Percentiles rank a stretch among this genome's conserved stretches.
Conservation (phyloP, 2,888 invertebrate species). For the Nymphalis polychloros region DNA sequence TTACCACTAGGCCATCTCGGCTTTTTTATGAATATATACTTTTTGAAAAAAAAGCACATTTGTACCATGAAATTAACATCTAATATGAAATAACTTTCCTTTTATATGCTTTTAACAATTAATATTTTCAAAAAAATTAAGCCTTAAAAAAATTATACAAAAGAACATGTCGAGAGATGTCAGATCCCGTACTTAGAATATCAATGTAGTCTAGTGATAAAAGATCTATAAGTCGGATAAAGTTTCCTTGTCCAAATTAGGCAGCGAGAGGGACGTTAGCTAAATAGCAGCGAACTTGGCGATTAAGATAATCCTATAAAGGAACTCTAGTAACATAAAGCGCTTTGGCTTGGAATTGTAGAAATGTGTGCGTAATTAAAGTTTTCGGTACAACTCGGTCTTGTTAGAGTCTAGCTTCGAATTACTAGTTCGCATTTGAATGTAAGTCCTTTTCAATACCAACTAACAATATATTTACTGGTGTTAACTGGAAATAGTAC, state of each 20-base stretch:
- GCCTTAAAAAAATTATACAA: too few relatives aligned
- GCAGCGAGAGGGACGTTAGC: slow-evolving; percentile 17
- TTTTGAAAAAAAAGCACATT: too few relatives aligned
- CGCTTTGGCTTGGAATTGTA: slow-evolving; percentile 30
- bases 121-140: too few relatives aligned
- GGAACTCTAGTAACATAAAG: slow-evolving; percentile 31
- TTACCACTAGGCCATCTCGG: too few relatives aligned
- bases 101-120: too few relatives aligned
- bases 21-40: too few relatives aligned
- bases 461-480: too few relatives aligned
- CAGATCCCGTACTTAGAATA: background rate
- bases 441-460: slow-evolving; percentile 1
- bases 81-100: too few relatives aligned
- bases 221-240: slow-evolving; percentile 12
- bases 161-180: too few relatives aligned
- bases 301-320: slow-evolving; percentile 35
- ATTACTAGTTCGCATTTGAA: slow-evolving; percentile 11
- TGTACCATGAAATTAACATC: too few relatives aligned
- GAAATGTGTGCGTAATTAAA: slow-evolving; percentile 31
- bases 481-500: too few relatives aligned
- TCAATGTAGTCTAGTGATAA: slow-evolving; percentile 34
- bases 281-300: slow-evolving; percentile 31
- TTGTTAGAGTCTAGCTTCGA: slow-evolving; percentile 17
- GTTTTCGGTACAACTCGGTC: slow-evolving; percentile 26
- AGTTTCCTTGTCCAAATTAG: slow-evolving; percentile 25